phyloP scores from a whole-genome alignment of 2,797 vertebrate genomes.

The Paramormyrops hopkinsi region DNA sequence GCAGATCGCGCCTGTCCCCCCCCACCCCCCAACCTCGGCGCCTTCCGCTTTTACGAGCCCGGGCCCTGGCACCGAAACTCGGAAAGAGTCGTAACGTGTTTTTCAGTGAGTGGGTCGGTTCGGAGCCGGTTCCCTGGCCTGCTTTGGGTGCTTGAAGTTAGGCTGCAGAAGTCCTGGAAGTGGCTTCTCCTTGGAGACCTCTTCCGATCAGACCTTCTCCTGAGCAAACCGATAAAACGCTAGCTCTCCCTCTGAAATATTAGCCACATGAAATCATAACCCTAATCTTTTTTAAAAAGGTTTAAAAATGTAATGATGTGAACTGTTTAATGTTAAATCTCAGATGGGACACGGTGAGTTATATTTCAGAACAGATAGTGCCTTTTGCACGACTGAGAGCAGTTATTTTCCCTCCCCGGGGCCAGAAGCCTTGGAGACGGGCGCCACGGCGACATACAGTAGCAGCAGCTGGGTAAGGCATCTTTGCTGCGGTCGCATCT shows the following conservation, averaged over 20 bases:
- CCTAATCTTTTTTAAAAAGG: not conserved
- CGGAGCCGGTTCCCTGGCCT: conserved; percentile 20
- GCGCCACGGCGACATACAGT: not conserved
- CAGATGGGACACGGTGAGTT: not conserved
- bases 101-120: conserved; percentile 29
- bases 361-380: not conserved
- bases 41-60: conserved; percentile 59
- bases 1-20: conserved; percentile 49
- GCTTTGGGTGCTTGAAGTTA: not conserved
- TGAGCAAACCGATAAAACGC: not conserved
- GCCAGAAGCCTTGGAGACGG: not conserved
- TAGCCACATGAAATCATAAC: not conserved
- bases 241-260: not conserved
- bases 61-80: conserved; percentile 53
- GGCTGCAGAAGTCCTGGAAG: conserved; percentile 18
- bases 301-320: not conserved
- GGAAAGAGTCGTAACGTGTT: conserved; percentile 41
- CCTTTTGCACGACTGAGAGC: not conserved
- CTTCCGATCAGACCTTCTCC: not conserved
- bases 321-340: not conserved
- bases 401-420: not conserved
- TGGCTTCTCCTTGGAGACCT: not conserved
- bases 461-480: not conserved
- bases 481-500: not conserved
- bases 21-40: conserved; percentile 54